A percentile compares a stretch with the other conserved stretches of the same genome.
Conservation (phyloP, 2,888 invertebrate species). For the Iselma pallidipennis region DNA sequence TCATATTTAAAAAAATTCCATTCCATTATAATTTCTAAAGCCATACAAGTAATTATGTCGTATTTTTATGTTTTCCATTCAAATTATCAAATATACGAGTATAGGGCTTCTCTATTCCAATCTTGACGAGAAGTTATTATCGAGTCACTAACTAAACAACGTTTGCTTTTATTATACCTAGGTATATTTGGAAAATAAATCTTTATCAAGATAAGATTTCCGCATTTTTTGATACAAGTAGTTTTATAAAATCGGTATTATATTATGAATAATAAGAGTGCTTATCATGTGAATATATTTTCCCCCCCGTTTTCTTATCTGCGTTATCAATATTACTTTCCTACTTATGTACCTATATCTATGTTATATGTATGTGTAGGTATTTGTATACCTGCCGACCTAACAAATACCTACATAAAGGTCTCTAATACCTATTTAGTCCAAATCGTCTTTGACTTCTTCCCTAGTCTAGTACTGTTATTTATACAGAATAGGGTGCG, state of each 20-base stretch:
- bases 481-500: not conserved
- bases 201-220: no score
- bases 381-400: not conserved
- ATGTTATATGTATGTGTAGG: no score
- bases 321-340: conserved; percentile 44
- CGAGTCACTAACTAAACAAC: not conserved
- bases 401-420: not conserved
- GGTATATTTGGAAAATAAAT: no score
- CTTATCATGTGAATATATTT: conserved; percentile 3
- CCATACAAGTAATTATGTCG: not conserved
- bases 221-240: no score
- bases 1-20: no score
- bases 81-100: not conserved
- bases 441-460: not conserved
- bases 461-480: not conserved
- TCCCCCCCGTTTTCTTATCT: conserved; percentile 28
- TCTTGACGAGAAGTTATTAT: not conserved
- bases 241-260: no score
- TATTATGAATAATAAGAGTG: not conserved
- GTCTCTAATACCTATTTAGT: not conserved
- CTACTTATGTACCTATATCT: conserved; percentile 24
- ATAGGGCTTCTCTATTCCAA: not conserved
- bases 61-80: not conserved
- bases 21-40: not conserved
- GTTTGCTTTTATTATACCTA: not conserved